Evolutionary conservation across 2,113 vertebrate species (phyloP), one percentile per base, ranked within the genome.

Genomic region (Tonatia bakeri): DNA sequence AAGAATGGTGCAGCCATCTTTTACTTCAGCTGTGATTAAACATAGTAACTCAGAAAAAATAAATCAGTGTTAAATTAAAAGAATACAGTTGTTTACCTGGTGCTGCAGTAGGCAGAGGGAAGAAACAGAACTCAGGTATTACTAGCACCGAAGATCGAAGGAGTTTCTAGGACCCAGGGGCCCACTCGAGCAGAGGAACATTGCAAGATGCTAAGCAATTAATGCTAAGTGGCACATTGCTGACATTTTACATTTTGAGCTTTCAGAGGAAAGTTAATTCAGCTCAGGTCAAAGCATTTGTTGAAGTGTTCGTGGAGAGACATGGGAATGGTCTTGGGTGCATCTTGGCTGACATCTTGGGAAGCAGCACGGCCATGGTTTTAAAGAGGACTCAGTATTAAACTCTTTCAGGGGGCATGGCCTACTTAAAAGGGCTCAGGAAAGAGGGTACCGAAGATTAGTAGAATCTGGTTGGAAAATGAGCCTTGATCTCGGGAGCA

Each of bases 221-320:
- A 77, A 86, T 85, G 47, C 76, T 84, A 87, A 90, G 45, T 82
- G 95, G 13, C 9, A 22, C 79, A 11, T 54, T 89, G 69, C 76
- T 92, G 75, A 90, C 33, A 28, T 93, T 87, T 87, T 77, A 69
- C 15, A 83, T 0, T 0, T 33, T 91, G 91, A 89, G 31, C 33
- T 81, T 92, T 87, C 47, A 28, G 90, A 94, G 85, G 47, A 96
- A 72, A 87, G 70, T 85, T 56, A 73, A 69, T 82, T 96, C 14
- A 52, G 19, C 24, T 11, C 11, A 77, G 56, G 24, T 88, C 77
- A 85, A 54, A 94, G 15, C 36, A 17, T 86, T 73, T 84, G 38
- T 75, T 94, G 87, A 82, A 76, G 26, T 91, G 52, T 89, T 82
- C 80, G 17, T 77, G 19, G 16, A 76, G 56, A 56, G 56, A 13